Percentiles rank a stretch among this genome's conserved stretches.
Conservation (phyloP, 2,888 invertebrate species). For the Andrena camellia region DNA sequence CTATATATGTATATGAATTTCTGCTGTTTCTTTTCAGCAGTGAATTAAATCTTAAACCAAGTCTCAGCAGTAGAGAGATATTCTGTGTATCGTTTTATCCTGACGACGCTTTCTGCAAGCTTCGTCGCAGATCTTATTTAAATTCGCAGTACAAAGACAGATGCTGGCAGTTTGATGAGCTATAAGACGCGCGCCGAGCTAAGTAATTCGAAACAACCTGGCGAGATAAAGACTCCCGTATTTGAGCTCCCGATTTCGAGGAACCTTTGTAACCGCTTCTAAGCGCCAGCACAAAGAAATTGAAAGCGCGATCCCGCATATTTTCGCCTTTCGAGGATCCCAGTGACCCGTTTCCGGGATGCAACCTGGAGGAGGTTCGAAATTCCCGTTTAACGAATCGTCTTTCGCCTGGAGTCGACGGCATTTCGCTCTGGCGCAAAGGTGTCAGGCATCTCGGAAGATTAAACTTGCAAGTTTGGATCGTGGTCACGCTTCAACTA, state of each 20-base stretch:
- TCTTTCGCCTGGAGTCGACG: slow-evolving; percentile 49
- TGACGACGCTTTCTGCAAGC: background rate
- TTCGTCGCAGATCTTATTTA: background rate
- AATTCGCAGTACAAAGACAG: background rate
- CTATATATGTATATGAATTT: too few species aligned
- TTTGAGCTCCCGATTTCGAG: slow-evolving; percentile 34
- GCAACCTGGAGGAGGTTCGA: slow-evolving; percentile 39
- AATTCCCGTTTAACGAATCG: slow-evolving; percentile 55
- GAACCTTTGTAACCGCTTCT: slow-evolving; percentile 22
- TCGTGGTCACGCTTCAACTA: slow-evolving; percentile 43
- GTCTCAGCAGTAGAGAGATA: too few species aligned
- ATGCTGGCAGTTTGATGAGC: slow-evolving; percentile 8
- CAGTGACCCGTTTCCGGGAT: slow-evolving; percentile 43
- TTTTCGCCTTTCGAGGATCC: slow-evolving; percentile 43
- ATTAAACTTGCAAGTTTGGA: slow-evolving; percentile 68
- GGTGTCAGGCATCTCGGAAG: slow-evolving; percentile 62
- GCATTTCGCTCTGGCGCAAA: slow-evolving; percentile 59
- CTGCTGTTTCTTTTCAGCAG: too few species aligned
- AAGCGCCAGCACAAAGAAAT: slow-evolving; percentile 12
- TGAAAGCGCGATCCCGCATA: slow-evolving; percentile 45
- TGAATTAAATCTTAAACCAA: too few species aligned
- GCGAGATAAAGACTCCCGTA: slow-evolving; percentile 37
- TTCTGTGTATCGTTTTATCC: too few species aligned
- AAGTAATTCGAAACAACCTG: slow-evolving; percentile 21
- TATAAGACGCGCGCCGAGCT: background rate